Base-by-base conservation (phyloP, 2,113 vertebrate species). In the Balaenoptera acutorostrata region DNA sequence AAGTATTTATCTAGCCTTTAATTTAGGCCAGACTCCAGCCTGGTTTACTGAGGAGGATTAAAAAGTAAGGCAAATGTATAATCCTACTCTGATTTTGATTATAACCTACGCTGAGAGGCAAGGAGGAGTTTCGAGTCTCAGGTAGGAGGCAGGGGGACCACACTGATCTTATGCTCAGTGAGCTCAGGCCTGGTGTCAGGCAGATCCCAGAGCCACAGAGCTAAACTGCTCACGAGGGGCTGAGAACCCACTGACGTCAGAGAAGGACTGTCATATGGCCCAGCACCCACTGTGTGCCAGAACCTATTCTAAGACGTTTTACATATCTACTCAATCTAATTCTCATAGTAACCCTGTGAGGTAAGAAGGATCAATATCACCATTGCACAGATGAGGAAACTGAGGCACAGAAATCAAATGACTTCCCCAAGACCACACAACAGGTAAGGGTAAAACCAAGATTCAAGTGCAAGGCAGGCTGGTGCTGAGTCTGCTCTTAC, bases 41-140 rank as follows among this genome's bases (percentile, higher is more conserved):
- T 91, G 57, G 25, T 88, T 71, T 78, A 86, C 94, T 74, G 75
- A 90, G 46, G 66, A 96, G n/a, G 78, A 84, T 96, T 96, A 68
- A 74, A 92, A 96, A 75, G n/a, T 95, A 95, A 82, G 31, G 68
- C 59, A 95, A 71, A 93, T 59, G n/a, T 71, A 64, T 87, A 93
- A 93, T 87, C 61, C 59, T 75, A 25, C 23, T 12, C 49, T 78
- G 63, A 93, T 80, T 88, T 59, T 84, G 39, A 91, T 93, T 83
- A 88, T 96, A 77, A 91, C 2, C 27, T 77, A 46, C 36, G 69
- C 44, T 88, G 41, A 52, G n/a, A 90, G 29, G 17, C n/a, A 46
- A 88, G 69, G 59, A 75, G 52, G 41, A 52, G 17, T n/a, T 41
- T 72, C 2, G 2, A 83, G 8, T 64, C 12, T 66, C 46, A 49